Conservation (phyloP, 2,888 invertebrate species). For the Dendrolimus houi region DNA sequence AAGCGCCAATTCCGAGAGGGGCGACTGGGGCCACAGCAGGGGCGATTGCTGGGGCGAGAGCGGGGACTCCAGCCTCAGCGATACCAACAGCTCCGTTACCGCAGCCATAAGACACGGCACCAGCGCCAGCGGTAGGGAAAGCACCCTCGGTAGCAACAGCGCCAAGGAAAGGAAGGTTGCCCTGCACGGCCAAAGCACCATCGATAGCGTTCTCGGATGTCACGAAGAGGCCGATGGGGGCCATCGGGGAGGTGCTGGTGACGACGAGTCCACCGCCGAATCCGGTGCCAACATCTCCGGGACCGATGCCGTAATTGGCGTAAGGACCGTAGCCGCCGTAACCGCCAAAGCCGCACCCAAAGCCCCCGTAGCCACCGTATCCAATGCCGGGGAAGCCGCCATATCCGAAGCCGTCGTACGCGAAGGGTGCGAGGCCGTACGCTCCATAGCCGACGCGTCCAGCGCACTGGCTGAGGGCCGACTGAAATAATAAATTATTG, state of each 20-base stretch:
- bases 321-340: slow-evolving; percentile 15
- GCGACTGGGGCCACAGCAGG: not conserved
- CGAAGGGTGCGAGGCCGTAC: slow-evolving; percentile 4
- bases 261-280: slow-evolving; percentile 21
- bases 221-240: slow-evolving; percentile 29
- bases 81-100: slow-evolving; percentile 22
- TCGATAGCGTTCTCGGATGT: slow-evolving; percentile 29
- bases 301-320: slow-evolving; percentile 17
- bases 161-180: slow-evolving; percentile 30
- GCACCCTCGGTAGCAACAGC: slow-evolving; percentile 26
- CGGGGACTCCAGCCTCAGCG: slow-evolving; percentile 9
- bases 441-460: slow-evolving; percentile 5
- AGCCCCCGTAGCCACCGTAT: slow-evolving; percentile 7
- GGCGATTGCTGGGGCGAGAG: not conserved
- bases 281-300: slow-evolving; percentile 18
- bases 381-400: slow-evolving; percentile 11
- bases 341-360: slow-evolving; percentile 8
- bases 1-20: not conserved
- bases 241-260: slow-evolving; percentile 24
- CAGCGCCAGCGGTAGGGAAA: slow-evolving; percentile 30
- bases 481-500: slow-evolving; percentile 5
- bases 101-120: slow-evolving; percentile 28
- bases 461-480: slow-evolving; percentile 9
- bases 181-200: slow-evolving; percentile 22
- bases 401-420: slow-evolving; percentile 14